A percentile compares a stretch with the other conserved stretches of the same genome.
Conservation (phyloP, 1,140 invertebrate species). For the Drosophila serrata region DNA sequence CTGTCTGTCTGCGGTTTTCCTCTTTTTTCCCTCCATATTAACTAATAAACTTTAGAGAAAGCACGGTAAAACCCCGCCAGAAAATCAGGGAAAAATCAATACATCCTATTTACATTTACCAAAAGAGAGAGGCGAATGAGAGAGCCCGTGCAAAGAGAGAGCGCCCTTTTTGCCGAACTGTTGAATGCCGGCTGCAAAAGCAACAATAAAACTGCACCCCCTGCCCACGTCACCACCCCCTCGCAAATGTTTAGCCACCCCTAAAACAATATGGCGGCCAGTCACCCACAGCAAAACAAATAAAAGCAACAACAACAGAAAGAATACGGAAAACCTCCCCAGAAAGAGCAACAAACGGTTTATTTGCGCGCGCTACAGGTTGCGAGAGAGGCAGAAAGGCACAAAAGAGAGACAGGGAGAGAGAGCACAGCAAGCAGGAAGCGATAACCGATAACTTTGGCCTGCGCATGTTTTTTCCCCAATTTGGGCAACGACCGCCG, state of each 20-base stretch:
- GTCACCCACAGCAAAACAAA: constrained; percentile 34
- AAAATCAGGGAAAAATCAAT: constrained; percentile 73
- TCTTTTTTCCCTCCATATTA: constrained; percentile 16
- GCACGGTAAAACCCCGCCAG: constrained; percentile 34
- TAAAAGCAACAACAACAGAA: constrained; percentile 36
- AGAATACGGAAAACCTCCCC: constrained; percentile 29
- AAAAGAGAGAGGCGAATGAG: constrained; percentile 1
- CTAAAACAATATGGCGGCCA: constrained; percentile 78
- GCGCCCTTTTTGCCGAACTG: constrained; percentile 69
- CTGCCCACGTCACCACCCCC: not conserved
- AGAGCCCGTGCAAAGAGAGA: constrained; percentile 21
- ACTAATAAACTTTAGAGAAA: constrained; percentile 29
- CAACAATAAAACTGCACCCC: constrained; percentile 35
- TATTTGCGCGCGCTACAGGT: constrained; percentile 56
- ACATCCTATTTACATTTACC: constrained; percentile 67
- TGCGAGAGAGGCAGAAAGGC: constrained; percentile 41
- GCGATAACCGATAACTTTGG: constrained; percentile 57
- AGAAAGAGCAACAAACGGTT: constrained; percentile 56
- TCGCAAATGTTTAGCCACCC: constrained; percentile 53
- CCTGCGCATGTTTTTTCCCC: constrained; percentile 64
- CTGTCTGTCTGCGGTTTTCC: constrained; percentile 13
- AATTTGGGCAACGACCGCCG: constrained; percentile 75
- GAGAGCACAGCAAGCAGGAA: constrained; percentile 53
- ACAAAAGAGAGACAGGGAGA: not conserved
- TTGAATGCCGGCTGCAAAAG: constrained; percentile 75